Evolutionary conservation across 2,797 vertebrate genomes (phyloP).

Genomic region (Anguilla megastoma): DNA sequence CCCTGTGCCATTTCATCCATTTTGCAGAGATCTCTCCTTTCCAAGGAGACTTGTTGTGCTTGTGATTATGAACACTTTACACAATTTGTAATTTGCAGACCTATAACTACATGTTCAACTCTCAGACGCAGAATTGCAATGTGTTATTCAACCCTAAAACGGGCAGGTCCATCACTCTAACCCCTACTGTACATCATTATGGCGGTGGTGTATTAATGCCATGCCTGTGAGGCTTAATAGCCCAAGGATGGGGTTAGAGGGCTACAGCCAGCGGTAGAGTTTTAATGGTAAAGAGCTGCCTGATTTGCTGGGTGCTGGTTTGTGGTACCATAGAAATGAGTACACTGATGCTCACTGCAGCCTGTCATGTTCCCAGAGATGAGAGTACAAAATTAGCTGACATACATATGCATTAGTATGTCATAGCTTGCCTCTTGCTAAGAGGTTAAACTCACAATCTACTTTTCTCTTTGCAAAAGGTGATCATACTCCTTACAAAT

Average conservation of each 20-base stretch:
- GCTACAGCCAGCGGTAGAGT: not conserved
- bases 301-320: not conserved
- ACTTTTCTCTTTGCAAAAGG: not conserved
- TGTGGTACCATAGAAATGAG: not conserved
- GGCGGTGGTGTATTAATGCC: not conserved
- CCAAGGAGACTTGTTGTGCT: not conserved
- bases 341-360: not conserved
- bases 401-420: constrained; percentile 18
- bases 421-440: not conserved
- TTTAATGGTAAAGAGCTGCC: not conserved
- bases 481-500: not conserved
- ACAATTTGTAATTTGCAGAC: not conserved
- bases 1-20: not conserved
- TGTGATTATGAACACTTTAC: not conserved
- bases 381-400: constrained; percentile 15
- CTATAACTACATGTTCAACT: not conserved
- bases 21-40: not conserved
- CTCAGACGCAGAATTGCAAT: not conserved
- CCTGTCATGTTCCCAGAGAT: constrained; percentile 9
- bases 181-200: not conserved
- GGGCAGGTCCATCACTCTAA: not conserved
- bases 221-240: not conserved
- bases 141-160: not conserved
- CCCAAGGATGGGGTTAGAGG: not conserved
- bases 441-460: not conserved